phyloP scores from a whole-genome alignment of 2,888 invertebrate genomes.

The Eustalomyia histrio region DNA sequence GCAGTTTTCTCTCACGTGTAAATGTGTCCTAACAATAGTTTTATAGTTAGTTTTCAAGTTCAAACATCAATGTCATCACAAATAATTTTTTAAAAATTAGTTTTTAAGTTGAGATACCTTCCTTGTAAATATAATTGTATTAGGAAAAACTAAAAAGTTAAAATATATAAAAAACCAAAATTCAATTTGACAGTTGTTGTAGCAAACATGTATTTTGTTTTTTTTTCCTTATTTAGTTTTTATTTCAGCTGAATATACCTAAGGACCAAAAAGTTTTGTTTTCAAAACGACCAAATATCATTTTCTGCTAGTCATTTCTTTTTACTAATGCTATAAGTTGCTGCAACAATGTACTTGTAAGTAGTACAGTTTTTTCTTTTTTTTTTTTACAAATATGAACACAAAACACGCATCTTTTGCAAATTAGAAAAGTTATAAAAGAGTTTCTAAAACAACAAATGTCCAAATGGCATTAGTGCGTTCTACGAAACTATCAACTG shows the following conservation, averaged over 20 bases:
- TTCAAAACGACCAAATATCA: slow-evolving; percentile 37
- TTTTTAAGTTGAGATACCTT: too few relatives aligned
- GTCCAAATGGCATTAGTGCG: slow-evolving; percentile 19
- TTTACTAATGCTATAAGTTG: background rate
- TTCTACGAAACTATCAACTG: slow-evolving; percentile 2
- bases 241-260: background rate
- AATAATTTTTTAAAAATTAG: too few relatives aligned
- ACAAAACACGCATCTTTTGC: slow-evolving; percentile 53
- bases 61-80: too few relatives aligned
- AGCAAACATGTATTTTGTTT: slow-evolving; percentile 17
- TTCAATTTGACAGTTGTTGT: slow-evolving; percentile 52
- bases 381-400: slow-evolving; percentile 7
- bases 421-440: slow-evolving; percentile 54
- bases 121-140: too few relatives aligned
- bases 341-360: background rate
- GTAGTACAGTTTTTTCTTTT: background rate
- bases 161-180: slow-evolving; percentile 16
- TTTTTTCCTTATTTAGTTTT: background rate
- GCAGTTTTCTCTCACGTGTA: too few relatives aligned
- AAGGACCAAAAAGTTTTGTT: slow-evolving; percentile 37
- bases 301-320: slow-evolving; percentile 24
- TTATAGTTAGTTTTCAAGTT: too few relatives aligned
- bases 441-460: slow-evolving; percentile 17
- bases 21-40: too few relatives aligned
- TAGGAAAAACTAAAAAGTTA: slow-evolving; percentile 8